Evolutionary conservation across 1,140 invertebrate genomes (phyloP), one percentile per base, ranked within the genome.

Genomic region (Caenorhabditis remanei): DNA sequence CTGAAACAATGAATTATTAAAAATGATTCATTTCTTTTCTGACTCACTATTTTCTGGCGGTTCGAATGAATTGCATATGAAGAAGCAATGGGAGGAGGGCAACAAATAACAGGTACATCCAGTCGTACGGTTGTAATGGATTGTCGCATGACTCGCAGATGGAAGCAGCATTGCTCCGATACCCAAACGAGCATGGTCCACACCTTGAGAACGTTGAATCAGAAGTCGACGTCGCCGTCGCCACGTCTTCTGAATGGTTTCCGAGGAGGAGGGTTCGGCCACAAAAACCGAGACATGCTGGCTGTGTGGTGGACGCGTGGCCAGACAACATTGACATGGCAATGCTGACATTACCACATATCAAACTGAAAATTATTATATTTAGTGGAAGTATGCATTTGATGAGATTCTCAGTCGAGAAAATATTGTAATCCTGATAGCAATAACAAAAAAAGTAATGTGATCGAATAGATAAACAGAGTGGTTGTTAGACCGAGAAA

Each of bases 31-130:
- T 32, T 32, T 32, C 32, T 32, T 32, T 32, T 32, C 32, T 7
- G 16, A 71, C 71, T 50, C n/a, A 79, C 71, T 79, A 79, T 53
- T 79, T 79, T 79, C 71, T 48, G 21, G 71, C 71, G 4, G n/a
- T 11, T 79, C 71, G 50, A 24, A 79, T 79, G 14, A 79, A 79
- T 32, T 79, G 71, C 46, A 79, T 50, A n/a, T 79, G 71, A 11
- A 87, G 24, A 40, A 87, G 86, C n/a, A 83, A 16, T 19, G 86
- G 86, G 21, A 87, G 48, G 14, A 87, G 14, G 21, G 71, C 75
- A 24, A 83, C 43, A 19, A 87, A 87, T n/a, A 83, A 24, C 19
- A 87, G 79, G 53, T 83, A 87, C 50, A 71, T 79, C 86, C 86
- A 87, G 32, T 87, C 86, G 19, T 83, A 87, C 7, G 43, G 21